Evolutionary conservation across 2,888 invertebrate species (phyloP).

Genomic region (Anticlea derivata): DNA sequence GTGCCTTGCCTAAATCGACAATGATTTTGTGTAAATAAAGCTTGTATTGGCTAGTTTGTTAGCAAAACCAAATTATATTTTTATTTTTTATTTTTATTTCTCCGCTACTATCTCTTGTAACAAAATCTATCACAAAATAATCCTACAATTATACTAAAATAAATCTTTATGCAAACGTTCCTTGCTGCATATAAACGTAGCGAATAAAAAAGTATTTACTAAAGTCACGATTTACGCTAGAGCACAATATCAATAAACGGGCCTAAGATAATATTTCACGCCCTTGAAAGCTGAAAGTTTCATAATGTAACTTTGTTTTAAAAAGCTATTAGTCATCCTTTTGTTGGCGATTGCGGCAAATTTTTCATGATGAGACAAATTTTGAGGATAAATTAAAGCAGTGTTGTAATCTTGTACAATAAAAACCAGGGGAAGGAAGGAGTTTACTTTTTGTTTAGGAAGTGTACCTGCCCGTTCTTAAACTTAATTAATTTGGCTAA

Average conservation of each 20-base stretch:
- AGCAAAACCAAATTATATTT: too few species aligned
- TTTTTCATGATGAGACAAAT: constrained; percentile 82
- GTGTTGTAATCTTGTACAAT: constrained; percentile 76
- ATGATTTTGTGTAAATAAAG: constrained; percentile 8
- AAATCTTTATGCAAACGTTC: too few species aligned
- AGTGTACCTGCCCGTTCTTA: constrained; percentile 44
- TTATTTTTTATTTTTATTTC: too few species aligned
- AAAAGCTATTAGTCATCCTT: constrained; percentile 79
- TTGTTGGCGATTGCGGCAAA: constrained; percentile 78
- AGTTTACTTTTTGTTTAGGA: constrained; percentile 46
- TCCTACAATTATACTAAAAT: too few species aligned
- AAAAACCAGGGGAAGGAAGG: constrained; percentile 47
- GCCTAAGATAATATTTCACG: constrained; percentile 74
- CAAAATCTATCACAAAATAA: too few species aligned
- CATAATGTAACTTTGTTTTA: constrained; percentile 77
- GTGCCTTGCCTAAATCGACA: constrained; percentile 14
- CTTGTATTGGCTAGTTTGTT: constrained; percentile 3
- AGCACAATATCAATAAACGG: too few species aligned
- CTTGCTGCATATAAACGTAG: too few species aligned
- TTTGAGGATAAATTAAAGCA: constrained; percentile 79
- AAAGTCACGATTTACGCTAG: too few species aligned
- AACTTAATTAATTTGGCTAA: constrained; percentile 42
- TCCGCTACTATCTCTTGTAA: too few species aligned
- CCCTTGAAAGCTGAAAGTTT: constrained; percentile 75
- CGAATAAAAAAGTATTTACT: too few species aligned